phyloP scores from a whole-genome alignment of 2,888 invertebrate species.

The Stegana nigrithorax region DNA sequence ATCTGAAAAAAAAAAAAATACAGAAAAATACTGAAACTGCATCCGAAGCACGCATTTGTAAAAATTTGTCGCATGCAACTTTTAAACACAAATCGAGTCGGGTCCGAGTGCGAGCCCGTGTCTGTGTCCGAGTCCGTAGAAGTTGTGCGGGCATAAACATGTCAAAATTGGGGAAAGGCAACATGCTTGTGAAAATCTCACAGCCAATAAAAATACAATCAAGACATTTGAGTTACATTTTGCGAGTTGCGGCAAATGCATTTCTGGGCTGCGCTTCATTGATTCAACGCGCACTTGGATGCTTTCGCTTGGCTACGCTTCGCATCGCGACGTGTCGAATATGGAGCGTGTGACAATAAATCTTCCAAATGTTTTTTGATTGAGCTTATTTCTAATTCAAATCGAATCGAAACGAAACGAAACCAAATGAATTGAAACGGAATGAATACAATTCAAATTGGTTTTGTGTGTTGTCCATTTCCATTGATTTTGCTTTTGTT shows the following conservation, averaged over 20 bases:
- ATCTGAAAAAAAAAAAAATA: no score
- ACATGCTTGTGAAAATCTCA: neutral
- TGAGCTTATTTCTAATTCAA: neutral
- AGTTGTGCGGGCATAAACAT: no score
- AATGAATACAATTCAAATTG: neutral
- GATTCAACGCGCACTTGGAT: neutral
- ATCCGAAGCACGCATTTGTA: no score
- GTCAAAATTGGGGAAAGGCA: neutral
- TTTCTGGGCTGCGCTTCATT: neutral
- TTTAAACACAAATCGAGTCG: neutral
- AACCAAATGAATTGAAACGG: neutral
- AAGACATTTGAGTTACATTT: neutral
- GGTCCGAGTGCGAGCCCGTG: no score
- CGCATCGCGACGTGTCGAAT: neutral
- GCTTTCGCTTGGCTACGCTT: neutral
- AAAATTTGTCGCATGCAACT: neutral
- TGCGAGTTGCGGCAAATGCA: neutral
- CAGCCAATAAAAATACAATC: constrained; percentile 7
- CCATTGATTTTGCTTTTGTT: neutral
- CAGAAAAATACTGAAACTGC: no score
- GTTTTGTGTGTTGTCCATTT: neutral
- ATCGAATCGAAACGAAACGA: neutral
- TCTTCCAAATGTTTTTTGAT: constrained; percentile 6
- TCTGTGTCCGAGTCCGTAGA: no score
- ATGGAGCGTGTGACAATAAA: constrained; percentile 8